A percentile compares a stretch with the other conserved stretches of the same genome.
Evolutionary conservation across 1,140 invertebrate species (phyloP).

Genomic region (Drosophila repleta): DNA sequence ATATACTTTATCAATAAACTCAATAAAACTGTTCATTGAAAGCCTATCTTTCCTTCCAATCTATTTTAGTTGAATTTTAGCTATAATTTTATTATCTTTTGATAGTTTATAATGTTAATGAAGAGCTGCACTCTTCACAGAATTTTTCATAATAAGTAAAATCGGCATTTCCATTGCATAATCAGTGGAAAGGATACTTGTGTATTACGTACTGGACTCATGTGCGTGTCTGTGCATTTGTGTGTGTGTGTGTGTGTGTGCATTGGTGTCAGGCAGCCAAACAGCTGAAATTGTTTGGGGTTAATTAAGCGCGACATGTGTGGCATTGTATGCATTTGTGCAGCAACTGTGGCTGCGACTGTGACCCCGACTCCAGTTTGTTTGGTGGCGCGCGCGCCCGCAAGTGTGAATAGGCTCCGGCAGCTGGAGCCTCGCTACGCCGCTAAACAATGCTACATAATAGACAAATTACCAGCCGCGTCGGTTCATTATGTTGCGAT

Average conservation of each 20-base stretch:
- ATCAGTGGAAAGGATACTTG: slow-evolving; percentile 9
- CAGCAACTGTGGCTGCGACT: slow-evolving; percentile 27
- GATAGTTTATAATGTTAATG: no score
- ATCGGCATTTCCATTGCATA: slow-evolving; percentile 9
- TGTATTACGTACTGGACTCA: background rate
- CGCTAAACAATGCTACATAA: slow-evolving; percentile 79
- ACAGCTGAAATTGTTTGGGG: slow-evolving; percentile 75
- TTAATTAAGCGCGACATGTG: slow-evolving; percentile 82
- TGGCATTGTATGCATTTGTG: slow-evolving; percentile 77
- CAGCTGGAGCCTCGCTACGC: slow-evolving; percentile 12
- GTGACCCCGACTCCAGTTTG: slow-evolving; percentile 20
- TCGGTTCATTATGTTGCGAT: slow-evolving; percentile 65
- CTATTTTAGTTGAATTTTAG: no score
- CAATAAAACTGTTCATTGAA: no score
- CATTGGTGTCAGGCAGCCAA: slow-evolving; percentile 20
- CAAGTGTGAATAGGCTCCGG: slow-evolving; percentile 64
- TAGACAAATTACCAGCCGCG: slow-evolving; percentile 65
- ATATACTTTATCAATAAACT: background rate
- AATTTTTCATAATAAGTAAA: background rate
- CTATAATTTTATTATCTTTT: no score
- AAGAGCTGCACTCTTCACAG: background rate
- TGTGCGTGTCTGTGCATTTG: slow-evolving; percentile 5
- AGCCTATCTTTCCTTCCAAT: no score
- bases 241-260: slow-evolving; percentile 20
- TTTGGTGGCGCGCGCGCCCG: slow-evolving; percentile 38